Evolutionary conservation across 2,113 vertebrate species (phyloP), one percentile per base, ranked within the genome.

Genomic region (Alaudala cheleensis): DNA sequence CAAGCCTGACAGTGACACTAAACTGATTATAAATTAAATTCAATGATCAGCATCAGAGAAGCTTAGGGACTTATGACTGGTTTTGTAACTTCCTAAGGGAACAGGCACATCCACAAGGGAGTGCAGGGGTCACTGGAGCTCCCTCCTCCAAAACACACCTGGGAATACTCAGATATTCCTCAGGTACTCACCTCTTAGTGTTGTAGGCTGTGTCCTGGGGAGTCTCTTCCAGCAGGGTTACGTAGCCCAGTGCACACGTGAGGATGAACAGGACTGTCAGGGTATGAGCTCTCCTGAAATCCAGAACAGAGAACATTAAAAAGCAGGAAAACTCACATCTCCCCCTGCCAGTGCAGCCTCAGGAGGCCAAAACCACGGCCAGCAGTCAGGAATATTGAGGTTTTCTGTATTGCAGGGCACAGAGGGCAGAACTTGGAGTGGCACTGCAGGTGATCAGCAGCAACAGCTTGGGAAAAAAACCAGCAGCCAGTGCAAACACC

Each of bases 131-230:
- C 53, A n/a, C 24, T 16, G 14, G 29, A 76, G 86, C 34, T 5
- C 10, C 28, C 28, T 80, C 20, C 47, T 4, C 50, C 17, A 45
- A 22, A 6, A 21, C 6, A 56, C 50, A 25, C 25, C n/a, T 21
- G 4, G 44, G 71, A 33, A 87, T 5, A 77, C 2, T 51, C 33
- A 22, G 62, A 10, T 42, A 57, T 3, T 21, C 8, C 60, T 34
- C 42, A 15, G 44, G 17, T 1, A 26, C 33, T 97, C 93, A 99
- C 99, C 99, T 99, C 96, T 99, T 99, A 17, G 98, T 99, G 93
- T 99, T 99, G 96, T 99, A 99, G 81, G 99, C 98, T 1, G 99
- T 99, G 92, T 99, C 99, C 86, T 99, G 99, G 2, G 99, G 99
- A 0, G 99, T 99, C 96, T 99, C 99, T 70, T 99, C 99, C 96